Evolutionary conservation across 2,888 invertebrate species (phyloP).

Genomic region (Sphaeridia pumilis): DNA sequence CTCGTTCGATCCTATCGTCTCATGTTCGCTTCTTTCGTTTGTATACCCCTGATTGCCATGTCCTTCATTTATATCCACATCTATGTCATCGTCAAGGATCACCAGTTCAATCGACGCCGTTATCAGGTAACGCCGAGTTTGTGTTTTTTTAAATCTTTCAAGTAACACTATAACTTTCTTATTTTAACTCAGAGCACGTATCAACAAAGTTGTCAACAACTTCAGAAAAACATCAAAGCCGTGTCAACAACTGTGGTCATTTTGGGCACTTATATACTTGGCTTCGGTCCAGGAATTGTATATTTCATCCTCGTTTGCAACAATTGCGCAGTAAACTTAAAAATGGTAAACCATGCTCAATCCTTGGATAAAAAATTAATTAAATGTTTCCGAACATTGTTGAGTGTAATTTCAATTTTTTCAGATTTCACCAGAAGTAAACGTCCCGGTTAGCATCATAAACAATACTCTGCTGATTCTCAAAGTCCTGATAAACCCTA

Average conservation of each 20-base stretch:
- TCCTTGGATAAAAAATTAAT: too few relatives aligned
- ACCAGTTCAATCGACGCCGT: conserved; percentile 44
- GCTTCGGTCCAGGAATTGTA: conserved; percentile 52
- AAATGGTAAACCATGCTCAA: too few relatives aligned
- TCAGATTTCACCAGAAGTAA: conserved; percentile 35
- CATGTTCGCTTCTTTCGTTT: conserved; percentile 46
- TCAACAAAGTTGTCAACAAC: conserved; percentile 36
- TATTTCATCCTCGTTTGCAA: conserved; percentile 49
- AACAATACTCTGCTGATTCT: conserved; percentile 49
- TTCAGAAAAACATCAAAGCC: conserved; percentile 43
- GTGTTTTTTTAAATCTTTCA: too few relatives aligned
- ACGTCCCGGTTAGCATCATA: conserved; percentile 36
- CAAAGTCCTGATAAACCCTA: conserved; percentile 52
- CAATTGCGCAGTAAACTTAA: conserved; percentile 41
- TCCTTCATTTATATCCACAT: conserved; percentile 51
- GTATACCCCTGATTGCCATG: conserved; percentile 49
- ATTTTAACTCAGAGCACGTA: conserved; percentile 32
- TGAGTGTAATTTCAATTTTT: background rate
- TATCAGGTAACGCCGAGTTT: conserved; percentile 37
- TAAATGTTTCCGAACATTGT: too few relatives aligned
- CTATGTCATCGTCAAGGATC: conserved; percentile 47
- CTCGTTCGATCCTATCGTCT: conserved; percentile 43
- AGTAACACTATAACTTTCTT: too few relatives aligned
- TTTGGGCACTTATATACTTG: conserved; percentile 48
- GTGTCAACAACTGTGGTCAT: conserved; percentile 52